Percentiles rank a stretch among this genome's conserved stretches.
Evolutionary conservation across 2,113 vertebrate species (phyloP).

Genomic region (Synchiropus splendidus): DNA sequence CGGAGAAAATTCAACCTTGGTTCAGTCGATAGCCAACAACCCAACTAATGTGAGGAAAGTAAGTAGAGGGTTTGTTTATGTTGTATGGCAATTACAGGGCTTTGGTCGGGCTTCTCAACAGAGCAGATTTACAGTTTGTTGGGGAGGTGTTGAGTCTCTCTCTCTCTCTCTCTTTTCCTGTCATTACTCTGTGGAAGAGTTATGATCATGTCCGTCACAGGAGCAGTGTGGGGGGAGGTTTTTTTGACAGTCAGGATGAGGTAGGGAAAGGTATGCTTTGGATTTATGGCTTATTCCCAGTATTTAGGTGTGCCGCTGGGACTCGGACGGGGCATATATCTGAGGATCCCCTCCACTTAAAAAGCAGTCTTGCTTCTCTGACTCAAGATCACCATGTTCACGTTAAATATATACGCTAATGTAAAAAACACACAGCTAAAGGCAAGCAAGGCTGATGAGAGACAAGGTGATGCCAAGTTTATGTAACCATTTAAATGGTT

Average conservation of each 20-base stretch:
- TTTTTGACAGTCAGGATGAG: slow-evolving; percentile 15
- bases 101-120: slow-evolving; percentile 27
- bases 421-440: no score
- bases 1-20: no score
- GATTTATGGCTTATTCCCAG: slow-evolving; percentile 39
- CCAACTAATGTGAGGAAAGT: no score
- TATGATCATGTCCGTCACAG: slow-evolving; percentile 15
- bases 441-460: no score
- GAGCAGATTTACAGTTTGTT: slow-evolving; percentile 40
- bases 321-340: slow-evolving; percentile 25
- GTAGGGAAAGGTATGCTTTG: slow-evolving; percentile 11
- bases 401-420: background rate
- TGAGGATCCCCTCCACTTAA: background rate
- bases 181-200: slow-evolving; percentile 37
- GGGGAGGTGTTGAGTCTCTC: slow-evolving; percentile 7
- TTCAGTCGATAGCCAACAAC: no score
- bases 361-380: slow-evolving; percentile 6
- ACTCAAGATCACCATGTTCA: slow-evolving; percentile 22
- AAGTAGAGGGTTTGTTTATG: slow-evolving; percentile 11
- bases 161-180: slow-evolving; percentile 20
- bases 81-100: slow-evolving; percentile 11
- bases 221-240: slow-evolving; percentile 4
- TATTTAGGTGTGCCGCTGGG: slow-evolving; percentile 25
- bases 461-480: no score
- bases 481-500: no score